Conservation (phyloP, 2,113 vertebrate species). For the Fulmarus glacialis region DNA sequence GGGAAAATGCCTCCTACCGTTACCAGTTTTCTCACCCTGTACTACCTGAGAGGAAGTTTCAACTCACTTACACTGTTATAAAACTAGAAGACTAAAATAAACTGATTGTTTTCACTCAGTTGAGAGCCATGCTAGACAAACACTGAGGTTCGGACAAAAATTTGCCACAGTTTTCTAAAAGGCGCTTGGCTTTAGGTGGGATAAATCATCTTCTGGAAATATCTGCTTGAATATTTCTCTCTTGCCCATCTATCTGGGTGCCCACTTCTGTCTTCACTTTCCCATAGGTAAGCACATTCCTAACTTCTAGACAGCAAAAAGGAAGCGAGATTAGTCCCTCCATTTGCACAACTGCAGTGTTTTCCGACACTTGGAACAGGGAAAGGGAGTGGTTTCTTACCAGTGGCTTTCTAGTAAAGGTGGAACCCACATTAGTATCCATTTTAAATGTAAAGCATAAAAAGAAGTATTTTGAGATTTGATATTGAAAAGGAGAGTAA, state of each 20-base stretch:
- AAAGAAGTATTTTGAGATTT: neutral
- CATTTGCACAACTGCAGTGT: neutral
- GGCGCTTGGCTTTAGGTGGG: rapidly evolving
- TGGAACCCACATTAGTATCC: neutral
- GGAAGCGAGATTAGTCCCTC: neutral
- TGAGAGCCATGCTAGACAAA: neutral
- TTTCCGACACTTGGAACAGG: neutral
- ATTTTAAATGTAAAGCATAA: neutral
- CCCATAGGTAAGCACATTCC: rapidly evolving
- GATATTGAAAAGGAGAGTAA: neutral
- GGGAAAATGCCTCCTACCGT: neutral
- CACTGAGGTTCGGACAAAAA: neutral
- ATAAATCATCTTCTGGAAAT: neutral
- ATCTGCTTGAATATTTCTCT: neutral
- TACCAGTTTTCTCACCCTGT: neutral
- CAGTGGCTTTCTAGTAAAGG: neutral
- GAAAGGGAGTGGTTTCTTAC: neutral
- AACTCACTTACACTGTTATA: neutral
- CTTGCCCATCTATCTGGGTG: neutral
- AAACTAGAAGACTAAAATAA: neutral
- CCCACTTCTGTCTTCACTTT: neutral
- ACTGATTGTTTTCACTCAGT: neutral
- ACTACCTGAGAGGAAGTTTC: neutral
- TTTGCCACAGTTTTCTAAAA: neutral
- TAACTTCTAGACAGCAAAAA: neutral